Conservation (phyloP, 35 echinoderm and acorn worm genomes). For the Diadema setosum region DNA sequence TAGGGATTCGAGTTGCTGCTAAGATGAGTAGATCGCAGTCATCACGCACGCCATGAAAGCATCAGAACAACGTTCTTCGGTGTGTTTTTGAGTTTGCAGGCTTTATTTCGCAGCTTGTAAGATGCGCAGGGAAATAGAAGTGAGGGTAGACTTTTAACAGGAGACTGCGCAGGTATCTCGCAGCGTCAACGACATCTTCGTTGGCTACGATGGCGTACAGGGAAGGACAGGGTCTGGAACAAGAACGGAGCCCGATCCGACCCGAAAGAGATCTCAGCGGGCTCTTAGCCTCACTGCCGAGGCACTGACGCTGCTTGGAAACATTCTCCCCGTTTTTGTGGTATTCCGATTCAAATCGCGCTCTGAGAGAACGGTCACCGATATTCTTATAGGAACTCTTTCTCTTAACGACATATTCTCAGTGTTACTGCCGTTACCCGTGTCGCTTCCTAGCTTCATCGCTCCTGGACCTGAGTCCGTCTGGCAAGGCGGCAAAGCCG, state of each 20-base stretch:
- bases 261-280: conserved; percentile 80
- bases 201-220: conserved; percentile 69
- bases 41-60: too few relatives aligned
- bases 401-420: conserved; percentile 83
- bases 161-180: too few relatives aligned
- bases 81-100: too few relatives aligned
- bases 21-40: too few relatives aligned
- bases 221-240: conserved; percentile 72
- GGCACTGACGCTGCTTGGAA: conserved; percentile 65
- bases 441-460: conserved; percentile 84
- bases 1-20: too few relatives aligned
- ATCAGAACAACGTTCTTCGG: too few relatives aligned
- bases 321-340: conserved; percentile 76
- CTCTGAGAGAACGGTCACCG: conserved; percentile 65
- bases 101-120: too few relatives aligned
- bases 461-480: conserved; percentile 25
- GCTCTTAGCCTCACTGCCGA: conserved; percentile 66
- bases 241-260: conserved; percentile 42
- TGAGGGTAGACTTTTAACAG: too few relatives aligned
- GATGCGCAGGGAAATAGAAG: too few relatives aligned
- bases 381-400: conserved; percentile 69
- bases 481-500: conserved; percentile 71
- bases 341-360: conserved; percentile 56
- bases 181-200: too few relatives aligned
- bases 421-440: conserved; percentile 77